Evolutionary conservation across 2,797 vertebrate genomes (phyloP).

Genomic region (Bothrops alternatus): DNA sequence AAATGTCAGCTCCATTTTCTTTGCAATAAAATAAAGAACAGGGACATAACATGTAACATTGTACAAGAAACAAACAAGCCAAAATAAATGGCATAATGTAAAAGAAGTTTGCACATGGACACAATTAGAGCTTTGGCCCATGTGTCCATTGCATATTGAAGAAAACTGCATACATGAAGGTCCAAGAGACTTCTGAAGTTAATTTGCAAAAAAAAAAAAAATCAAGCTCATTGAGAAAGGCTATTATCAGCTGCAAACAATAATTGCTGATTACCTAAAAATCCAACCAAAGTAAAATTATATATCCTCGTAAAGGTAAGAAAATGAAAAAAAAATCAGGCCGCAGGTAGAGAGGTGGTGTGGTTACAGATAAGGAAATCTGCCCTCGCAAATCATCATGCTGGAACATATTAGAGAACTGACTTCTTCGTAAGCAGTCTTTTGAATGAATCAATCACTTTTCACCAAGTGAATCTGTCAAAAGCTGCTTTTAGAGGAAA

Average conservation of each 20-base stretch:
- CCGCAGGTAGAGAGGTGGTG: not conserved
- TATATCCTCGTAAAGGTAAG: not conserved
- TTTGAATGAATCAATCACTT: not conserved
- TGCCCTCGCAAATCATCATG: not conserved
- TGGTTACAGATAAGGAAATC: not conserved
- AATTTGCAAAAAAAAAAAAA: not conserved
- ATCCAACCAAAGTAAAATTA: not conserved
- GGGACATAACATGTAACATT: not conserved
- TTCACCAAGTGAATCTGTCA: not conserved
- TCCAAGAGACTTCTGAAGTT: not conserved
- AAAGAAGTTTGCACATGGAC: not conserved
- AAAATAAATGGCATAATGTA: not conserved
- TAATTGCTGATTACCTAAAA: not conserved
- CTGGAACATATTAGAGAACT: not conserved
- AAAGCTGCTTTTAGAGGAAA: not conserved
- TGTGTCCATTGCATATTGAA: not conserved
- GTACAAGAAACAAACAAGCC: not conserved
- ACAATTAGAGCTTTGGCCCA: not conserved
- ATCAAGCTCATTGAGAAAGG: not conserved
- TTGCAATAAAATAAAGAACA: not conserved
- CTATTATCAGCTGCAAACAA: not conserved
- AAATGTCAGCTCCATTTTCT: not conserved
- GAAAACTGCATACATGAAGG: not conserved
- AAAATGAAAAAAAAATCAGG: not conserved
- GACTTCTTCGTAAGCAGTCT: not conserved